phyloP scores from a whole-genome alignment of 2,888 invertebrate genomes.

The Venusia cambrica region DNA sequence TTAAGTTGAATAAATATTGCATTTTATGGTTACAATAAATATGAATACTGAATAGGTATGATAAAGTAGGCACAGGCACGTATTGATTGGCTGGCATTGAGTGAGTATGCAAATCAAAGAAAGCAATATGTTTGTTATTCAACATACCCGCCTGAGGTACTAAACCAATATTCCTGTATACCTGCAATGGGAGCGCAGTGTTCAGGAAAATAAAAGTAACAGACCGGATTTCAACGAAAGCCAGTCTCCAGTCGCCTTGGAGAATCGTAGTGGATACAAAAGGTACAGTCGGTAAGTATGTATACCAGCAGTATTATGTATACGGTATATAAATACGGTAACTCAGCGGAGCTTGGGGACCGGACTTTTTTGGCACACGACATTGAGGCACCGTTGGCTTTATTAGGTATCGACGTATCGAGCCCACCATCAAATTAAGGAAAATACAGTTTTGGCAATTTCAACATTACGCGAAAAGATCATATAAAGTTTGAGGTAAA shows the following conservation, averaged over 20 bases:
- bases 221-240: constrained; percentile 56
- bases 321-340: constrained; percentile 31
- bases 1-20: too few species aligned
- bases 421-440: constrained; percentile 38
- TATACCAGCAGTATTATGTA: constrained; percentile 7
- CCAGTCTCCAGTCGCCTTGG: constrained; percentile 50
- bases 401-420: constrained; percentile 44
- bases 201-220: constrained; percentile 45
- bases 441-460: constrained; percentile 27
- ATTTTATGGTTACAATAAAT: too few species aligned
- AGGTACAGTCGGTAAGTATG: too few species aligned
- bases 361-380: constrained; percentile 57
- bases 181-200: constrained; percentile 37
- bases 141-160: constrained; percentile 13
- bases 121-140: constrained; percentile 15
- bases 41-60: too few species aligned
- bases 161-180: constrained; percentile 32
- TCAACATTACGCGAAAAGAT: too few species aligned
- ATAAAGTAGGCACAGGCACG: too few species aligned
- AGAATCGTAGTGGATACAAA: constrained; percentile 39
- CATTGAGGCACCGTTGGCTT: constrained; percentile 51
- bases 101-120: constrained; percentile 11
- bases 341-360: constrained; percentile 36
- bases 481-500: too few species aligned
- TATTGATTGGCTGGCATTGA: background rate